These are phyloP conservation scores for Tholera decimalis DNA, from an alignment of 2,888 invertebrate species.

Conservation along the genomic window DNA sequence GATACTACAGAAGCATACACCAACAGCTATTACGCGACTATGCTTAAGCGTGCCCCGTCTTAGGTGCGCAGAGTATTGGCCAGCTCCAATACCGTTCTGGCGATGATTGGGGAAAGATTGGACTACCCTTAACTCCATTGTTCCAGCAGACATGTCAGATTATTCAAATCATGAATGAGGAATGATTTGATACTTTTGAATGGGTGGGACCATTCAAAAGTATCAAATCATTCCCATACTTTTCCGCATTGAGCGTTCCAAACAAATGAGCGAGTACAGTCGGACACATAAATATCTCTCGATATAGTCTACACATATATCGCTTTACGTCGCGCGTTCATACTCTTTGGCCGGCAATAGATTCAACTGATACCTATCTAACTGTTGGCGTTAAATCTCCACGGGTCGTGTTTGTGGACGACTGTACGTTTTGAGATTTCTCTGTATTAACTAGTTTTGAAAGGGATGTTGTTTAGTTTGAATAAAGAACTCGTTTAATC, in stretches of 20 bases:
- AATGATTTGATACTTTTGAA: too few species aligned
- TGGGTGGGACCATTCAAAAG: not conserved
- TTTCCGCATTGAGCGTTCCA: constrained; percentile 37
- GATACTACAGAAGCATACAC: too few species aligned
- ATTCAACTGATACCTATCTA: constrained; percentile 81
- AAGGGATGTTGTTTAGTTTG: constrained; percentile 10
- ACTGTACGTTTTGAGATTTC: constrained; percentile 69
- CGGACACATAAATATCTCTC: constrained; percentile 68
- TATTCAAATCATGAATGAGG: too few species aligned
- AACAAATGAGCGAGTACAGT: constrained; percentile 67
- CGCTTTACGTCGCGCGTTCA: constrained; percentile 72
- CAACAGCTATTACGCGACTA: too few species aligned
- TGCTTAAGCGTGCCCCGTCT: too few species aligned
- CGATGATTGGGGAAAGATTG: too few species aligned
- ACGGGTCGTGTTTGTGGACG: constrained; percentile 72
- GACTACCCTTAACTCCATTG: too few species aligned
- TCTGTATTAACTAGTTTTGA: constrained; percentile 47
- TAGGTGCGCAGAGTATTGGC: too few species aligned
- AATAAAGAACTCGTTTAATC: not conserved
- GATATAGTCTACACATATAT: constrained; percentile 70
- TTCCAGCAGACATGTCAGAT: too few species aligned
- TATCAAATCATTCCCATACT: constrained; percentile 43
- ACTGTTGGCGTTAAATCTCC: constrained; percentile 79
- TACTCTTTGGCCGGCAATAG: constrained; percentile 77
- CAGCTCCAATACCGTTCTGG: too few species aligned